Evolutionary conservation across 2,113 vertebrate genomes (phyloP).

Genomic region (Dicrurus megarhynchus): DNA sequence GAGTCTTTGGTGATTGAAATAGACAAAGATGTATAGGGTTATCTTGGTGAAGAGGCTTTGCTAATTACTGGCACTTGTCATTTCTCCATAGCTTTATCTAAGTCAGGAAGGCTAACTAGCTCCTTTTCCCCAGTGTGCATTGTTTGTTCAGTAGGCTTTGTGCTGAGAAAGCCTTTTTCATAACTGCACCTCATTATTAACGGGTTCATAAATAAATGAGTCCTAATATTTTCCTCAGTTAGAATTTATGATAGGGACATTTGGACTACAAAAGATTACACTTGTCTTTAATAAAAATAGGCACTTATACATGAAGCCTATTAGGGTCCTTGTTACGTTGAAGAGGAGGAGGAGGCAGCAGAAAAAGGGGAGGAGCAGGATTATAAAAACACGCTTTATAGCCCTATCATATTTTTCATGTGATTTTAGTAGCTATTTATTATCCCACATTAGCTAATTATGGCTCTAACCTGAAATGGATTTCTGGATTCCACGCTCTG

Average conservation of each 20-base stretch:
- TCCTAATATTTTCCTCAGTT: slow-evolving; percentile 88
- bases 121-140: slow-evolving; percentile 79
- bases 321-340: slow-evolving; percentile 77
- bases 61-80: slow-evolving; percentile 95
- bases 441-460: slow-evolving; percentile 52
- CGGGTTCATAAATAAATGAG: slow-evolving; percentile 91
- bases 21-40: slow-evolving; percentile 95
- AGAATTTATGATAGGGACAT: slow-evolving; percentile 87
- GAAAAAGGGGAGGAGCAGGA: slow-evolving; percentile 63
- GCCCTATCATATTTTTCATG: background rate
- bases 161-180: slow-evolving; percentile 86
- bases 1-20: slow-evolving; percentile 89
- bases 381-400: slow-evolving; percentile 25
- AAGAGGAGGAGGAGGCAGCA: slow-evolving; percentile 42
- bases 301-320: slow-evolving; percentile 86
- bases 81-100: slow-evolving; percentile 88
- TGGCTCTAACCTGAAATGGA: background rate
- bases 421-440: slow-evolving; percentile 42
- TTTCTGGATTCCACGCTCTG: background rate
- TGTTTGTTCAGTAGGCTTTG: slow-evolving; percentile 85
- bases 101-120: slow-evolving; percentile 91
- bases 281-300: slow-evolving; percentile 92
- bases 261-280: slow-evolving; percentile 84
- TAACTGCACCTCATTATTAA: slow-evolving; percentile 90
- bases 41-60: slow-evolving; percentile 82